Evolutionary conservation across 2,113 vertebrate species (phyloP), one percentile per base, ranked within the genome.

Genomic region (Callocephalon fimbriatum): DNA sequence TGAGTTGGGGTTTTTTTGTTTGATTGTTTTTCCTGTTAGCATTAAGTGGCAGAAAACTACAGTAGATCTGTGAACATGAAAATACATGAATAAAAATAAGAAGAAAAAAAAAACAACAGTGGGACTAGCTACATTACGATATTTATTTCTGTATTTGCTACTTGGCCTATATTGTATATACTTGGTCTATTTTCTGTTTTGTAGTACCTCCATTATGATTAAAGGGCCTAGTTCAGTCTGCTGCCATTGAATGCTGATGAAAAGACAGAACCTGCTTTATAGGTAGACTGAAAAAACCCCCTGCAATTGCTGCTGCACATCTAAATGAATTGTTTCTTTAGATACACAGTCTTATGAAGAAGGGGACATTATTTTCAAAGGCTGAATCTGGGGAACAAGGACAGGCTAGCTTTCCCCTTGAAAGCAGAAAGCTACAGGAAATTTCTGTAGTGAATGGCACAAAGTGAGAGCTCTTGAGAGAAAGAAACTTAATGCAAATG

Each of bases 51-150:
- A 88, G 76, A 81, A 93, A 88, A 84, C 59, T 88, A 87, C 35
- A 82, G 72, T 7, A 62, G 51, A 86, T 66, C 97, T 98, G 94
- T 50, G 56, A 95, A 96, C 38, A 89, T 35, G 76, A 97, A 91
- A 91, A 95, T 38, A 96, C 15, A 85, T 0, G 23, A 88, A 91
- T 65, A 35, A 71, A 88, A 92, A 58, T 58, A n/a, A 86, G 31
- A 56, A 81, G 35, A 12, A 40, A 86, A 62, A 62, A 66, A 61
- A 27, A 0, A 0, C 20, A n/a, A 1, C 29, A 92, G 26, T 5
- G 18, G 9, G 25, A 73, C 35, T 22, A 88, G 2, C 53, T 63
- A 86, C 21, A 37, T 50, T 53, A 3, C 12, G 42, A 10, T 47
- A 54, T 18, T 78, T 81, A 85, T 17, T 93, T 67, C 21, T 58